These are phyloP conservation scores for Amorpha juglandis DNA, from an alignment of 2,888 invertebrate genomes.

Conservation along the genomic window DNA sequence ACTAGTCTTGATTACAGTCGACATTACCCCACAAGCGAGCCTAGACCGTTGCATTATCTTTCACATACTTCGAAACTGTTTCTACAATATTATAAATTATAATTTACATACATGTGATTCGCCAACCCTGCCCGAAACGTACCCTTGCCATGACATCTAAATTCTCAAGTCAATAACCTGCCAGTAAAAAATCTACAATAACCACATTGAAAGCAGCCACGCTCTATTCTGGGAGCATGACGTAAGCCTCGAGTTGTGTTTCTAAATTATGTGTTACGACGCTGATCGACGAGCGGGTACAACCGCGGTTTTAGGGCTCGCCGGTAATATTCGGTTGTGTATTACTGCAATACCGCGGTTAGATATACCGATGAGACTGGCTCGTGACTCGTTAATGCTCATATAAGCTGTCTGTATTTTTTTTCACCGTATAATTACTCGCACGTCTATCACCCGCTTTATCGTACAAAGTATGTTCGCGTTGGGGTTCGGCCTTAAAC, in stretches of 20 bases:
- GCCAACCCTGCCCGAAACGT: slow-evolving; percentile 32
- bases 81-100: background rate
- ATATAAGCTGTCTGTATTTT: too few relatives aligned
- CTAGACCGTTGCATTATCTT: too few relatives aligned
- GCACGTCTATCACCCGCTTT: background rate
- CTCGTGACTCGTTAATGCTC: too few relatives aligned
- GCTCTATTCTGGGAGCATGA: slow-evolving; percentile 74
- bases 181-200: slow-evolving; percentile 73
- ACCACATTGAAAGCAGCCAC: slow-evolving; percentile 69
- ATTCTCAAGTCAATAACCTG: slow-evolving; percentile 76
- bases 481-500: slow-evolving; percentile 10
- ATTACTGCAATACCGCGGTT: too few relatives aligned
- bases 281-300: background rate
- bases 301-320: background rate
- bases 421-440: background rate
- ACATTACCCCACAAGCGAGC: too few relatives aligned
- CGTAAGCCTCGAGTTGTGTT: slow-evolving; percentile 55
- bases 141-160: slow-evolving; percentile 82
- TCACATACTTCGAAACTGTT: background rate
- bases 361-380: too few relatives aligned
- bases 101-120: background rate
- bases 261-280: slow-evolving; percentile 47
- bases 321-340: background rate
- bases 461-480: background rate
- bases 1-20: too few relatives aligned